Evolutionary conservation across 2,113 vertebrate species (phyloP).

Genomic region (Lichenostomus cassidix): DNA sequence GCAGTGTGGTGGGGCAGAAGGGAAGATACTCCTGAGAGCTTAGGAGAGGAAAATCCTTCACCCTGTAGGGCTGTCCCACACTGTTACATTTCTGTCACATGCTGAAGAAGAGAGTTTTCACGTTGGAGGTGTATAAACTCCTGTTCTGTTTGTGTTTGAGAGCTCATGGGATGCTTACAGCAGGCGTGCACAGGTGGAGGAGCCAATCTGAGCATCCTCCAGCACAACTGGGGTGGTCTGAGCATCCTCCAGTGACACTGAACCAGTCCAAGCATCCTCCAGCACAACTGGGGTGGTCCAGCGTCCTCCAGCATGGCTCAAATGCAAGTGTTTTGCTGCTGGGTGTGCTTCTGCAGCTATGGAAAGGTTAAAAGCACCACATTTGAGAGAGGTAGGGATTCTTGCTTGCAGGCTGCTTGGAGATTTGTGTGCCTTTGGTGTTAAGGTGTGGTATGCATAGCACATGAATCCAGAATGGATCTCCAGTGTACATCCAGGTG

Average conservation of each 20-base stretch:
- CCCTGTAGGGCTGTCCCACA: rapidly evolving
- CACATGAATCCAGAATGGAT: background rate
- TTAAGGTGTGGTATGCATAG: background rate
- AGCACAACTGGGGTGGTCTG: background rate
- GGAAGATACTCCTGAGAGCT: background rate
- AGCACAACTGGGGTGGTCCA: rapidly evolving
- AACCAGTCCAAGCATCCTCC: background rate
- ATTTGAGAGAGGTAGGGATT: background rate
- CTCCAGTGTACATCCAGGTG: background rate
- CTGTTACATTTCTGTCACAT: background rate
- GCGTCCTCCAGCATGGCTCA: rapidly evolving
- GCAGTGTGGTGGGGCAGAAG: rapidly evolving
- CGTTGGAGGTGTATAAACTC: background rate
- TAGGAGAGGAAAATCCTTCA: background rate
- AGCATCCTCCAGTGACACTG: background rate
- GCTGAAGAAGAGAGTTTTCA: background rate
- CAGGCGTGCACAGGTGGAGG: rapidly evolving
- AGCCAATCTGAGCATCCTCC: background rate
- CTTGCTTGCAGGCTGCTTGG: background rate
- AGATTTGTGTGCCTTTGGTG: background rate
- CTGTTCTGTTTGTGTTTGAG: background rate
- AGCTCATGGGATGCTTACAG: background rate
- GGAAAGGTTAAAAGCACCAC: background rate
- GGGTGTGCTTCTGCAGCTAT: background rate
- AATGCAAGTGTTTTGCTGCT: background rate